Evolutionary conservation across 2,888 invertebrate genomes (phyloP), one percentile per base, ranked within the genome.

Genomic region (Acronicta leporina): DNA sequence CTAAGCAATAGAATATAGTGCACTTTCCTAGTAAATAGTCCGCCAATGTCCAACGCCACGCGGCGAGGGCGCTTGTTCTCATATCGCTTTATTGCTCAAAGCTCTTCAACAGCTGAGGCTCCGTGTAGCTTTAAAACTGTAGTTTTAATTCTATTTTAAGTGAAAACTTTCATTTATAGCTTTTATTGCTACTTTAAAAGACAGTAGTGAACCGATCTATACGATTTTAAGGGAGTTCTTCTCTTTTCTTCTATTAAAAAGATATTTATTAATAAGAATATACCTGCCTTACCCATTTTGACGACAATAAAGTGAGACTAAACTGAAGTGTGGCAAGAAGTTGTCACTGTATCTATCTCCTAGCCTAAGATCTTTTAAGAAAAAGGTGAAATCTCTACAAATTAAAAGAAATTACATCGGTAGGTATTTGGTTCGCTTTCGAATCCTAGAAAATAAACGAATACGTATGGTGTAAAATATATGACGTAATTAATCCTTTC

Each of bases 51-150:
- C 71, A 53, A 43, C 30, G 54, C 61, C 48, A 63, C 52, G 63
- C 63, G 60, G 65, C 55, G 61, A 66, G 51, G 33, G 61, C 55
- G 66, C 68, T 70, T 65, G 73, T 70, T 75, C 68, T 73, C 78
- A 70, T 79, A 78, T 73, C 69, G 79, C 72, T 78, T 81, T 83
- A 87, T 83, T 79, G 79, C 84, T 59, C 62, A 78, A 68, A 70
- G 75, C 77, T 80, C 72, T 79, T 68, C 73, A 75, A 71, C 83
- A 85, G 81, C 85, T 87, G 85, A 65, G 80, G 61, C 71, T 53
- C 42, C 55, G 50, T 62, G 45, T 55, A 61, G 69, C 65, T 68
- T 61, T 56, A 63, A 68, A 68, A 69, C 56, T 57, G 53, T 47
- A 74, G 11, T 54, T 66, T 51, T 62, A 61, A 58, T 49, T 61